Percentiles rank a stretch among this genome's conserved stretches.
These are phyloP conservation scores for Drosophila paranaensis DNA, from an alignment of 2,888 invertebrate genomes.

Conservation along the genomic window DNA sequence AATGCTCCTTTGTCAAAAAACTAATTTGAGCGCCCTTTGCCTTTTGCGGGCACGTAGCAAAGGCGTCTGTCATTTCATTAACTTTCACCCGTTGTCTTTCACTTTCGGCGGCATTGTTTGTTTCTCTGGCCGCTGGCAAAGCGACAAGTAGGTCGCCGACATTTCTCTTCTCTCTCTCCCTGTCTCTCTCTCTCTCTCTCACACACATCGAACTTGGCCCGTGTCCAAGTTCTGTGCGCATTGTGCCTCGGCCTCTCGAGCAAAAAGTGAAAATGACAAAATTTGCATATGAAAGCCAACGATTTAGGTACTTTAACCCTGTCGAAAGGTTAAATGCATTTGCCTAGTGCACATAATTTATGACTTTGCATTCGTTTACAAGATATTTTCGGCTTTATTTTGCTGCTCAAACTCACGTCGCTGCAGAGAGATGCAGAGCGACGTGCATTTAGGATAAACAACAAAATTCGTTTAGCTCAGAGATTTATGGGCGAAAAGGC, in stretches of 20 bases:
- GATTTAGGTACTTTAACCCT: conserved; percentile 26
- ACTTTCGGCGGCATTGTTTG: conserved; percentile 31
- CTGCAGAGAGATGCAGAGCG: neutral
- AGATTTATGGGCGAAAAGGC: conserved; percentile 19
- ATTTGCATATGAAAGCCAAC: conserved; percentile 58
- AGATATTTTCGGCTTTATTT: neutral
- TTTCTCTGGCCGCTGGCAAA: conserved; percentile 32
- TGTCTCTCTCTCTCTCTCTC: conserved; percentile 14
- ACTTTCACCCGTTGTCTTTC: conserved; percentile 46
- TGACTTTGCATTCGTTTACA: conserved; percentile 31
- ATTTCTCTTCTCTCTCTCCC: neutral
- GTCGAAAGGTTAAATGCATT: conserved; percentile 65
- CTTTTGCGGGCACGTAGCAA: conserved; percentile 20
- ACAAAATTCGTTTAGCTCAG: conserved; percentile 42
- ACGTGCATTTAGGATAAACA: conserved; percentile 38
- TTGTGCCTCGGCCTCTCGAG: conserved; percentile 17
- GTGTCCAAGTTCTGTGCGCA: conserved; percentile 51
- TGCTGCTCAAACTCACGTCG: neutral
- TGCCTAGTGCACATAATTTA: conserved; percentile 42
- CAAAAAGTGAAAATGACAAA: conserved; percentile 48
- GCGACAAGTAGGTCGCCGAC: conserved; percentile 42
- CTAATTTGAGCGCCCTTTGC: conserved; percentile 51
- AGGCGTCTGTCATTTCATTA: conserved; percentile 64
- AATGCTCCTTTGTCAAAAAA: conserved; percentile 54
- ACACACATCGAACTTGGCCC: conserved; percentile 32